A percentile compares a stretch with the other conserved stretches of the same genome.
Conservation (phyloP, 2,113 vertebrate species). For the Sterna hirundo region DNA sequence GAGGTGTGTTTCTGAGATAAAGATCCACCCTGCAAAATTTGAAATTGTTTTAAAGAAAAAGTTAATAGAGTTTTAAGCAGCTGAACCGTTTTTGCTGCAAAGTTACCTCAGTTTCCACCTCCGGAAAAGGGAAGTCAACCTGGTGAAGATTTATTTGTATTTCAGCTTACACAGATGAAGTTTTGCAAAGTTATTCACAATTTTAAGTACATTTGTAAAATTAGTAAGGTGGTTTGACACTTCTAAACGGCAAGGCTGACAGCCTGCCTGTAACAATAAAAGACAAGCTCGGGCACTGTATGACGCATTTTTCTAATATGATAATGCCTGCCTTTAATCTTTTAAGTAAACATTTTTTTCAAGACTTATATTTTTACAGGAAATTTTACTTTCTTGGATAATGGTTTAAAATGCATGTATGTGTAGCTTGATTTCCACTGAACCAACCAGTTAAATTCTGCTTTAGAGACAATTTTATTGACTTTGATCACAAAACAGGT, state of each 20-base stretch:
- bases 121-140: background rate
- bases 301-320: background rate
- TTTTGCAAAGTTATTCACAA: background rate
- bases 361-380: background rate
- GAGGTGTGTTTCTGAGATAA: background rate
- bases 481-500: background rate
- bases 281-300: background rate
- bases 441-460: background rate
- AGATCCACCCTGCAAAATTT: background rate
- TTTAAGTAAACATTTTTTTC: constrained; percentile 11
- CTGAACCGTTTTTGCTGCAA: background rate
- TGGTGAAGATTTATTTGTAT: background rate
- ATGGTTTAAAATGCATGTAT: background rate
- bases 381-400: background rate
- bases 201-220: background rate
- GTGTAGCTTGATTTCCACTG: background rate
- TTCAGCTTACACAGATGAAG: background rate
- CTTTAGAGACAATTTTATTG: background rate
- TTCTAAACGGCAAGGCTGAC: background rate
- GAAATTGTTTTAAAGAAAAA: background rate
- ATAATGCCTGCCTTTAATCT: background rate
- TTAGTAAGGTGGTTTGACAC: background rate
- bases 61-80: background rate
- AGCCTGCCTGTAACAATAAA: background rate
- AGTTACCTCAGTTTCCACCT: background rate